Base-by-base conservation (phyloP, 1,140 invertebrate genomes). In the Heliconius melpomene region DNA sequence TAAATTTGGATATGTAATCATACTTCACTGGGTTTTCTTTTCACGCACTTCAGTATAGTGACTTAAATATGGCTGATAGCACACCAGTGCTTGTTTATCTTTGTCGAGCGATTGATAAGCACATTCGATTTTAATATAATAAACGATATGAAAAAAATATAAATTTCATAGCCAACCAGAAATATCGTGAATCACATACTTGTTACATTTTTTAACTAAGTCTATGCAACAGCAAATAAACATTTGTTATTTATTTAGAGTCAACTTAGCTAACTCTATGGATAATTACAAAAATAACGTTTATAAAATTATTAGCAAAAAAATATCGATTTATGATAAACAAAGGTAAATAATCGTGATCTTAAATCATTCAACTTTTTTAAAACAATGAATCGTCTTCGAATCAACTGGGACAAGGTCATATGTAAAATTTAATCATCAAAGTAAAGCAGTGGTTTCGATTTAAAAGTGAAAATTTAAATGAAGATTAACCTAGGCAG, bases 71-170 rank as follows among this genome's bases (percentile, higher is more conserved):
- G 20, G 60, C 75, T 70, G 60, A 77, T 66, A 77, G 36, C 26
- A 77, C 23, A 50, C 29, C 54, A 32, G 75, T 32, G n/a, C n/a
- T 29, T 26, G 36, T 26, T 71, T 77, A 70, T 77, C 75, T 77
- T 70, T 40, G 13, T 26, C 57, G 60, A 40, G 57, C 36, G 36
- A 36, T 70, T 77, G 75, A 77, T 77, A 77, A 75, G 60, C 20
- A 38, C 71, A n/a, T 38, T 38, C 38, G 32, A 72, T 72, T 72
- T 72, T 38, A 40, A 38, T 38, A 72, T 20, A 38, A 40, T n/a
- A 72, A 70, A 7, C 8, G 16, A 29, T 38, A 50, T 26, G 32
- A 66, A 26, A 3, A 66, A 66, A 16, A 66, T 16, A 29, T 26
- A 2, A 26, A 26, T 26, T 66, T 66, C 8, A 20, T 46, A 71